Conservation (phyloP, 2,113 vertebrate species). For the Ceuthmochares aereus region DNA sequence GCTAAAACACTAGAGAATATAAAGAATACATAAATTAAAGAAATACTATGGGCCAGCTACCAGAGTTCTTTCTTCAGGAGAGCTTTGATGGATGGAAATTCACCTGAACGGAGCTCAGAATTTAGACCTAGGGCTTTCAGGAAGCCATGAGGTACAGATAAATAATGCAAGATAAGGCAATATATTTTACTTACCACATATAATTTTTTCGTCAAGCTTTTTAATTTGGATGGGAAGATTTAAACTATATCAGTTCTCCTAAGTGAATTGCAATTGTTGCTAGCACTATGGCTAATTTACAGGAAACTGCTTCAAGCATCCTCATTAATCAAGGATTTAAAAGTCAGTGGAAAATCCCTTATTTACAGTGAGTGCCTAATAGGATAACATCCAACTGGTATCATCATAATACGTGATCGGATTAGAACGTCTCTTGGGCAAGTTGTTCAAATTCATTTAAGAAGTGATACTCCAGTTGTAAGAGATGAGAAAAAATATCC, state of each 20-base stretch:
- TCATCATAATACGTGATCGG: background rate
- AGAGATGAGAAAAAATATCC: background rate
- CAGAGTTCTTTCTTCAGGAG: background rate
- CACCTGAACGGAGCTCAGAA: background rate
- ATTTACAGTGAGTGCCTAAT: conserved; percentile 52
- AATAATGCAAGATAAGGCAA: background rate
- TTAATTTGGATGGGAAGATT: conserved; percentile 39
- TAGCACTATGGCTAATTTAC: conserved; percentile 55
- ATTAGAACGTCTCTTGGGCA: conserved; percentile 49
- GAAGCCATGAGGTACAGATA: background rate
- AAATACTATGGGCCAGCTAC: background rate
- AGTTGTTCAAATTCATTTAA: conserved; percentile 46
- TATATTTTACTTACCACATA: background rate
- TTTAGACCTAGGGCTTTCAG: background rate
- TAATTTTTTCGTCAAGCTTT: conserved; percentile 17
- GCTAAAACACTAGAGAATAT: background rate
- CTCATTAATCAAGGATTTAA: conserved; percentile 68
- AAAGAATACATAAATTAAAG: background rate
- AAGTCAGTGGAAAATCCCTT: conserved; percentile 56
- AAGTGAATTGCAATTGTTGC: conserved; percentile 47
- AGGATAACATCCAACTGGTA: conserved; percentile 62
- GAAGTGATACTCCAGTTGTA: background rate
- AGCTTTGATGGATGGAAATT: background rate
- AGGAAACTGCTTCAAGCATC: conserved; percentile 52
- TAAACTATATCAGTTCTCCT: conserved; percentile 17